Evolutionary conservation across 1,140 invertebrate species (phyloP).

Genomic region (Bilobella aurantiaca): DNA sequence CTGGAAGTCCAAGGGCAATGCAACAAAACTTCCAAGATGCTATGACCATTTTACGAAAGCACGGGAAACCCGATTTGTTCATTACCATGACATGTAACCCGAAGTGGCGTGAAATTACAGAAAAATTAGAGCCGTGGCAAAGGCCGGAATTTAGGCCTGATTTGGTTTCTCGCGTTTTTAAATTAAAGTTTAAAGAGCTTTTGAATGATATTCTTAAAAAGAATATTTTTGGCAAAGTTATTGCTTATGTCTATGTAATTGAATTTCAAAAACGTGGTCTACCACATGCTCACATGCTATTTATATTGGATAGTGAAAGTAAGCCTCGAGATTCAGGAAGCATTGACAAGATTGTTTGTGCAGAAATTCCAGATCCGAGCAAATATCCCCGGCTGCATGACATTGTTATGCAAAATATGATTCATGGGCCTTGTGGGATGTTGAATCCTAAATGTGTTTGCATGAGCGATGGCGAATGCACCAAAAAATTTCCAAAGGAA

Average conservation of each 20-base stretch:
- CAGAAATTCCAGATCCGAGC: slow-evolving; percentile 32
- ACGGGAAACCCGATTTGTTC: slow-evolving; percentile 43
- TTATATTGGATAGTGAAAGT: slow-evolving; percentile 32
- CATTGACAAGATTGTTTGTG: slow-evolving; percentile 34
- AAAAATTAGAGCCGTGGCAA: slow-evolving; percentile 35
- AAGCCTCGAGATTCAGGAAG: slow-evolving; percentile 22
- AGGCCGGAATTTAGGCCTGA: slow-evolving; percentile 38
- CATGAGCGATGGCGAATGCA: slow-evolving; percentile 29
- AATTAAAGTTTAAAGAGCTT: slow-evolving; percentile 43
- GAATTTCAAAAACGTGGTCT: slow-evolving; percentile 24
- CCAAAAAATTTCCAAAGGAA: slow-evolving; percentile 21
- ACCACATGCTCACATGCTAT: slow-evolving; percentile 18
- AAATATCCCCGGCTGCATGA: slow-evolving; percentile 20
- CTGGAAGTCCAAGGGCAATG: slow-evolving; percentile 40
- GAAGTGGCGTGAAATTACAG: slow-evolving; percentile 40
- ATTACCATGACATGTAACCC: slow-evolving; percentile 44
- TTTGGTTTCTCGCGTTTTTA: slow-evolving; percentile 43
- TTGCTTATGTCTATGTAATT: slow-evolving; percentile 40
- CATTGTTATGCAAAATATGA: slow-evolving; percentile 18
- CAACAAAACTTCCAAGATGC: slow-evolving; percentile 39
- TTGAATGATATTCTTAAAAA: slow-evolving; percentile 41
- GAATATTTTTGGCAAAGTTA: slow-evolving; percentile 38
- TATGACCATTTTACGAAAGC: slow-evolving; percentile 39
- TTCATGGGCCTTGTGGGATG: slow-evolving; percentile 36
- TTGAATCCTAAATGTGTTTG: slow-evolving; percentile 30